phyloP scores from a whole-genome alignment of 37 sponge, comb jelly and placozoan species.

The Hormiphora californensis region DNA sequence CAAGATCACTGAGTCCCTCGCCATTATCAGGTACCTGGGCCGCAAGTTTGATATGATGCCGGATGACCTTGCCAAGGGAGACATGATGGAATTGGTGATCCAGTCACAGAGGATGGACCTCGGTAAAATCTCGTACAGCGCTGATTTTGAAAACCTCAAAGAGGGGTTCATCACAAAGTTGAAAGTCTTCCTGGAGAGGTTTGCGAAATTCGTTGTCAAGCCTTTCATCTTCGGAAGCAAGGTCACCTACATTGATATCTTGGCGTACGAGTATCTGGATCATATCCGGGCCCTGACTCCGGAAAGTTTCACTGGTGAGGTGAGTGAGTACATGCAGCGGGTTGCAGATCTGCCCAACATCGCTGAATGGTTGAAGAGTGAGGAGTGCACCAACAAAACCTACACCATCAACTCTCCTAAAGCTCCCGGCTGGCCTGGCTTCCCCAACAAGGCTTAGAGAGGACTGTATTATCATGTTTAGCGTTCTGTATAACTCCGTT shows the following conservation, averaged over 20 bases:
- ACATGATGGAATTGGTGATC: neutral
- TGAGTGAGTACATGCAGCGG: neutral
- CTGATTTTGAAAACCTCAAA: neutral
- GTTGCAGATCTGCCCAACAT: neutral
- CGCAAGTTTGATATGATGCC: conserved; percentile 3
- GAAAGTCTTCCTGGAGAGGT: neutral
- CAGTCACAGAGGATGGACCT: neutral
- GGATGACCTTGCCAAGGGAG: neutral
- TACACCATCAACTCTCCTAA: neutral
- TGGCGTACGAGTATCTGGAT: conserved; percentile 14
- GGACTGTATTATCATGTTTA: too few species aligned
- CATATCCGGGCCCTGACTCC: neutral
- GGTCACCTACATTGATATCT: neutral
- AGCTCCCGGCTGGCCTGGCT: conserved; percentile 15
- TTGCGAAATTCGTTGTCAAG: neutral
- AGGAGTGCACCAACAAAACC: neutral
- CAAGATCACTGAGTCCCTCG: neutral
- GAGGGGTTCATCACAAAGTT: neutral
- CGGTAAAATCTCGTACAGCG: neutral
- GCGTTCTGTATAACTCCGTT: too few species aligned
- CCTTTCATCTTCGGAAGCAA: neutral
- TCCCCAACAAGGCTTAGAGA: neutral
- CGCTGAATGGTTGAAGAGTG: neutral
- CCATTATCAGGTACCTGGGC: conserved; percentile 46
- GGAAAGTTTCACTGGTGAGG: neutral